These are phyloP conservation scores for Ametastegia equiseti DNA, from an alignment of 2,888 invertebrate genomes.

Conservation along the genomic window DNA sequence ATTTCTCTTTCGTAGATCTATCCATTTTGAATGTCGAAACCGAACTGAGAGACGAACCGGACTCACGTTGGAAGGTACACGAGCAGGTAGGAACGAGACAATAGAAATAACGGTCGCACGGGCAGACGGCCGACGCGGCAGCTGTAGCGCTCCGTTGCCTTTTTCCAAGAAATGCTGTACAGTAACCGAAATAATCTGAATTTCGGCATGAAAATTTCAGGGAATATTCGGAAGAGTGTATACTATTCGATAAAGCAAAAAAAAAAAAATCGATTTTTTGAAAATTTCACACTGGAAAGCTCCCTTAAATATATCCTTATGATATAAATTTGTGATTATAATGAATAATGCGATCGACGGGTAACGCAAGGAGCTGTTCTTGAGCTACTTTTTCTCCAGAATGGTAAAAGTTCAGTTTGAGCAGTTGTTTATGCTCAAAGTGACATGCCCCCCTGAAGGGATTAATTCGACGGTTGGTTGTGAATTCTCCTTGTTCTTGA, in stretches of 20 bases:
- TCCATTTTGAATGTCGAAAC: background rate
- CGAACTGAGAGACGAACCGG: slow-evolving; percentile 11
- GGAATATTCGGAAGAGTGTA: slow-evolving; percentile 3
- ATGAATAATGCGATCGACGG: no score
- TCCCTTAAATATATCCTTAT: slow-evolving; percentile 22
- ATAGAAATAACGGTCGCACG: slow-evolving; percentile 48
- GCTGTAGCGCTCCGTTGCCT: slow-evolving; percentile 43
- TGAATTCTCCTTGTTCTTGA: no score
- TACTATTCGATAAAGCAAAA: slow-evolving; percentile 30
- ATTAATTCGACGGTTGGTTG: no score
- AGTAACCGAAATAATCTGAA: slow-evolving; percentile 32
- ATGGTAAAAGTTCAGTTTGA: no score
- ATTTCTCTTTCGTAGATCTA: background rate
- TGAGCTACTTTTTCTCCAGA: no score
- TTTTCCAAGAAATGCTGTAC: slow-evolving; percentile 48
- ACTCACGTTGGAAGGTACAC: slow-evolving; percentile 6
- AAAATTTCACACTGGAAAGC: slow-evolving; percentile 24
- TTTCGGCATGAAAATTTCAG: slow-evolving; percentile 45
- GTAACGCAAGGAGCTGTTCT: no score
- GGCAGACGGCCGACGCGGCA: slow-evolving; percentile 49
- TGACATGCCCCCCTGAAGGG: no score
- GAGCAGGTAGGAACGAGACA: slow-evolving; percentile 27
- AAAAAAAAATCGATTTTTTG: slow-evolving; percentile 30
- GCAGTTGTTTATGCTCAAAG: no score
- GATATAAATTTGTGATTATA: no score